Conservation (phyloP, 2,113 vertebrate species). For the Tenebrosternarchus preto region DNA sequence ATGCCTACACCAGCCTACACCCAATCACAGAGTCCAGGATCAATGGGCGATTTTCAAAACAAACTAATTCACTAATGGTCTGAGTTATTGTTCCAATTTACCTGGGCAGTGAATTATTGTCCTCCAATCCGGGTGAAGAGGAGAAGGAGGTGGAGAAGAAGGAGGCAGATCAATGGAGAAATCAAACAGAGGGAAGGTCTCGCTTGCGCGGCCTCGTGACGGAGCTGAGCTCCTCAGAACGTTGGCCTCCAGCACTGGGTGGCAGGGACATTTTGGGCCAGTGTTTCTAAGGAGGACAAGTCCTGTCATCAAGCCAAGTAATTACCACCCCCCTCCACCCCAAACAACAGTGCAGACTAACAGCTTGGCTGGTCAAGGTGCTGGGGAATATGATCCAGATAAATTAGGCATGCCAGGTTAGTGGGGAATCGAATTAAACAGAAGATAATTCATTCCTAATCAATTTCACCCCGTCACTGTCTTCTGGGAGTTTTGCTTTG, state of each 20-base stretch:
- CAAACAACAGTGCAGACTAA: constrained; percentile 50
- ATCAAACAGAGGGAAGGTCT: neutral
- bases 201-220: neutral
- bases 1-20: constrained; percentile 69
- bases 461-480: neutral
- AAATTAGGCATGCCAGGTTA: constrained; percentile 53
- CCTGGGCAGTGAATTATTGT: constrained; percentile 73
- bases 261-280: neutral
- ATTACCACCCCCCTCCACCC: constrained; percentile 67
- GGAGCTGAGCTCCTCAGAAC: neutral
- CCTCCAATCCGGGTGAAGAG: constrained; percentile 59
- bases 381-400: constrained; percentile 40
- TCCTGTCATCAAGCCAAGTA: constrained; percentile 67
- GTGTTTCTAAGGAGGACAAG: constrained; percentile 50
- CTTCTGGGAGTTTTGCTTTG: neutral
- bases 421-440: constrained; percentile 59
- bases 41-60: constrained; percentile 76
- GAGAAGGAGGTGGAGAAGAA: neutral
- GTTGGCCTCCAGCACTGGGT: neutral
- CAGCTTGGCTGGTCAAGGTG: constrained; percentile 48
- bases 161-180: constrained; percentile 62
- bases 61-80: constrained; percentile 81
- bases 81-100: constrained; percentile 77
- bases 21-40: constrained; percentile 71
- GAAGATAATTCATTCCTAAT: constrained; percentile 43